Evolutionary conservation across 2,113 vertebrate species (phyloP).

Genomic region (Spermophilus dauricus): DNA sequence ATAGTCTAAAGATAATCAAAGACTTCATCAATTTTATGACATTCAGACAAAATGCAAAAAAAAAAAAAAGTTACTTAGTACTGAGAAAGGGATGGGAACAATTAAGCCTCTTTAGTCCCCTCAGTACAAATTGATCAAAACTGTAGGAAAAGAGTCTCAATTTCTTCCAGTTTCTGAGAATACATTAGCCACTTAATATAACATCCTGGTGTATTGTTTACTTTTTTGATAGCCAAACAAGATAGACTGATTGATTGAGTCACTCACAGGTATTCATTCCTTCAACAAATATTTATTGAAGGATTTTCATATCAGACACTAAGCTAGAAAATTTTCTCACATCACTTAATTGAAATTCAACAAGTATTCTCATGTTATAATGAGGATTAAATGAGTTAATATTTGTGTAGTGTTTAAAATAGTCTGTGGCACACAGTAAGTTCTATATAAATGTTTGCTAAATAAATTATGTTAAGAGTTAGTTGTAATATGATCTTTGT

Average conservation of each 20-base stretch:
- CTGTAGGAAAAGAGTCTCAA: neutral
- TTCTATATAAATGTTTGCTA: constrained; percentile 71
- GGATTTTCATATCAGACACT: constrained; percentile 65
- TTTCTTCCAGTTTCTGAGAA: constrained; percentile 52
- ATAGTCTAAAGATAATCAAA: neutral
- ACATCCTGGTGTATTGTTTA: constrained; percentile 48
- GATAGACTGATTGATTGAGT: constrained; percentile 71
- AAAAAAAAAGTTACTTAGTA: constrained; percentile 16
- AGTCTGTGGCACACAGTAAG: constrained; percentile 28
- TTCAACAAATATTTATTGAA: constrained; percentile 76
- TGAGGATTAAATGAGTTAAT: constrained; percentile 73
- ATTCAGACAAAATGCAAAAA: neutral
- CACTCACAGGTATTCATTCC: constrained; percentile 66
- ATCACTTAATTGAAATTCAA: constrained; percentile 76
- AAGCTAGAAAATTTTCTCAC: constrained; percentile 33
- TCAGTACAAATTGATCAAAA: neutral
- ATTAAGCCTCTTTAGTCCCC: neutral
- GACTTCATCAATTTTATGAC: neutral
- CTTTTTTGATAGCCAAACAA: constrained; percentile 72
- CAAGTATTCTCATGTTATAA: constrained; percentile 64
- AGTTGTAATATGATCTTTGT: constrained; percentile 29
- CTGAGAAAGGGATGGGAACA: constrained; percentile 7
- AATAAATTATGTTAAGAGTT: constrained; percentile 61
- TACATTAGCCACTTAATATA: neutral
- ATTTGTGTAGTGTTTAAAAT: constrained; percentile 74